phyloP scores from a whole-genome alignment of 2,113 vertebrate species.

The Nothobranchius furzeri region DNA sequence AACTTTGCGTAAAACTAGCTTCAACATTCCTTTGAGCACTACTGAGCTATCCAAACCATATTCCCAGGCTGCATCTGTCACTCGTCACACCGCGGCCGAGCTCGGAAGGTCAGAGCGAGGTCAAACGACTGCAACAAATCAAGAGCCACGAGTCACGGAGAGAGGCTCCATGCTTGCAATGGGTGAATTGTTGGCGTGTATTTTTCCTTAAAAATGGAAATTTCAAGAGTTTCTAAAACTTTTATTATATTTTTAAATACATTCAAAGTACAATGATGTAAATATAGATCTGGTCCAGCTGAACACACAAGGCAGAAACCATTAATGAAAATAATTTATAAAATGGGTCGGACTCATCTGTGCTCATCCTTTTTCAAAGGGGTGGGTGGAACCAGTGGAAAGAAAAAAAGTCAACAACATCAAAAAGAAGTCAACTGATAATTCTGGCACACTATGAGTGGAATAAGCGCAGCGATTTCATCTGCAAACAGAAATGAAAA shows the following conservation, averaged over 20 bases:
- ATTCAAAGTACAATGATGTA: background rate
- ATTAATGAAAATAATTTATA: slow-evolving; percentile 61
- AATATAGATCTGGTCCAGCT: slow-evolving; percentile 56
- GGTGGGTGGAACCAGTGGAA: slow-evolving; percentile 53
- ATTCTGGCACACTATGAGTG: slow-evolving; percentile 69
- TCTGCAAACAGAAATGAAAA: slow-evolving; percentile 63
- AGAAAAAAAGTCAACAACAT: slow-evolving; percentile 56
- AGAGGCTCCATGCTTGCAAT: slow-evolving; percentile 48
- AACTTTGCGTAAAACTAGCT: slow-evolving; percentile 65
- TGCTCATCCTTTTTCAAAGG: slow-evolving; percentile 71
- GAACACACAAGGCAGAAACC: slow-evolving; percentile 64
- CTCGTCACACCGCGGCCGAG: slow-evolving; percentile 58
- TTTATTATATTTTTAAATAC: background rate
- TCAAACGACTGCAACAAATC: slow-evolving; percentile 67
- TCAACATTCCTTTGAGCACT: slow-evolving; percentile 47
- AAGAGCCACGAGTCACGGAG: slow-evolving; percentile 38
- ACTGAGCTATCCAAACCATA: slow-evolving; percentile 56
- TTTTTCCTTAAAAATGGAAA: slow-evolving; percentile 14
- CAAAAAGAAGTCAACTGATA: slow-evolving; percentile 70
- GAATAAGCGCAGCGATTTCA: slow-evolving; percentile 65
- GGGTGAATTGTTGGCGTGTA: slow-evolving; percentile 35
- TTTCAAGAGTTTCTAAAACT: slow-evolving; percentile 19
- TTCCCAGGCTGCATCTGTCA: slow-evolving; percentile 74
- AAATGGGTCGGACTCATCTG: slow-evolving; percentile 71
- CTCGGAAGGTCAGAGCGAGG: slow-evolving; percentile 67